phyloP scores from a whole-genome alignment of 2,113 vertebrate genomes.

The Elanus axillaris region DNA sequence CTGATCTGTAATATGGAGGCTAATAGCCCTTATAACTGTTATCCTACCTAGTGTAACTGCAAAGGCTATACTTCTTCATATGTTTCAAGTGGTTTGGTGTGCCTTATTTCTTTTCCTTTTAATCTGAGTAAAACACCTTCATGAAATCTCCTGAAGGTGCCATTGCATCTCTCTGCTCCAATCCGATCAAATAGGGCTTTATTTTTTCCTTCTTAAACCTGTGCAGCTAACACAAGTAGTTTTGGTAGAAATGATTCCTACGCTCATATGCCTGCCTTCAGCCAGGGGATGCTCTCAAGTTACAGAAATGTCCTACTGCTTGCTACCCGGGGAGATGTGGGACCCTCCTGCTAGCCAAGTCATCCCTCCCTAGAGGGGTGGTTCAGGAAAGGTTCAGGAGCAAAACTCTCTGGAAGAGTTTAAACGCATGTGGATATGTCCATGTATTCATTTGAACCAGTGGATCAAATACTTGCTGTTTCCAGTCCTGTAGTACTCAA shows the following conservation, averaged over 20 bases:
- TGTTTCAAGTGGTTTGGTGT: neutral
- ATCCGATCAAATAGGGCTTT: neutral
- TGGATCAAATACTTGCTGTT: neutral
- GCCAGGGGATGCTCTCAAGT: neutral
- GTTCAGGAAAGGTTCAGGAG: neutral
- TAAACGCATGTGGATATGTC: neutral
- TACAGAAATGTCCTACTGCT: neutral
- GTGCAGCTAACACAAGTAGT: accelerated
- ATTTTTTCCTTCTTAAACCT: neutral
- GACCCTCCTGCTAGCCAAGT: neutral
- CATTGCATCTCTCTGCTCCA: neutral
- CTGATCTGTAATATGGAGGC: neutral
- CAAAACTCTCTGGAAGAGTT: neutral
- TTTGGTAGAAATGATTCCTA: neutral
- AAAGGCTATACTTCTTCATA: neutral
- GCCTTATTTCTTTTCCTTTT: neutral
- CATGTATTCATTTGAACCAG: neutral
- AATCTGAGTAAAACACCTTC: neutral
- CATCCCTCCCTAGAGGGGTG: accelerated
- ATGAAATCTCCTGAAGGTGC: neutral
- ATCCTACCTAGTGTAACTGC: neutral
- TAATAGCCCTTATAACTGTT: neutral
- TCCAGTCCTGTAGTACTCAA: neutral
- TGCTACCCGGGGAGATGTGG: neutral
- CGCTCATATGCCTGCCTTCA: neutral